phyloP scores from a whole-genome alignment of 2,113 vertebrate species.

The Mustela lutreola region DNA sequence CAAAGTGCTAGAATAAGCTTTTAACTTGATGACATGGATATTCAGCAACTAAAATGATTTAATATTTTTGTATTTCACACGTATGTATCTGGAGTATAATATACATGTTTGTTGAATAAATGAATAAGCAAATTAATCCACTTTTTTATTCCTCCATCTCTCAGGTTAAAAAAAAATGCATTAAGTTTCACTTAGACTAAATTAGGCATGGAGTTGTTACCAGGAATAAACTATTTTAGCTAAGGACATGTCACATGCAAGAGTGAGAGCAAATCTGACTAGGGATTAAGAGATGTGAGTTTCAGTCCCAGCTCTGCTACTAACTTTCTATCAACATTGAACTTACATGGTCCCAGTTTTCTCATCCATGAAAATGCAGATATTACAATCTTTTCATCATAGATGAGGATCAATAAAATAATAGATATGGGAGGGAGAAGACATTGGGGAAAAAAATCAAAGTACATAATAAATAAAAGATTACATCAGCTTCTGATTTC shows the following conservation, averaged over 20 bases:
- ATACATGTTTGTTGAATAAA: background rate
- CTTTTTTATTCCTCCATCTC: background rate
- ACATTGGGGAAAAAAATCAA: background rate
- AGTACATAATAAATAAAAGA: slow-evolving; percentile 40
- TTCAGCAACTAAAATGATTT: slow-evolving; percentile 14
- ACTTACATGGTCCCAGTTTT: background rate
- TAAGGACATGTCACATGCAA: background rate
- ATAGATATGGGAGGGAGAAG: background rate
- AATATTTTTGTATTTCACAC: background rate
- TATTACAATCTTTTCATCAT: slow-evolving; percentile 21
- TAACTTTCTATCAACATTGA: slow-evolving; percentile 17
- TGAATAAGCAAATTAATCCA: background rate
- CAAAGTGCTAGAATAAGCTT: background rate
- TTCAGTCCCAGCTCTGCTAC: background rate
- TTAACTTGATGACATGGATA: background rate
- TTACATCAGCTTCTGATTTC: slow-evolving; percentile 15
- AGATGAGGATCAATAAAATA: slow-evolving; percentile 6
- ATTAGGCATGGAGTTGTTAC: background rate
- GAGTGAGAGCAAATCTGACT: background rate
- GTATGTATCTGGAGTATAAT: background rate
- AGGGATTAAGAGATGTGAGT: background rate
- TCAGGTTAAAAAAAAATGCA: background rate
- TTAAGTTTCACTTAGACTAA: background rate
- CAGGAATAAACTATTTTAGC: slow-evolving; percentile 6
- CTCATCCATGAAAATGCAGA: slow-evolving; percentile 11